A percentile compares a stretch with the other conserved stretches of the same genome.
Evolutionary conservation across 2,888 invertebrate species (phyloP).

Genomic region (Nomada ferruginata): DNA sequence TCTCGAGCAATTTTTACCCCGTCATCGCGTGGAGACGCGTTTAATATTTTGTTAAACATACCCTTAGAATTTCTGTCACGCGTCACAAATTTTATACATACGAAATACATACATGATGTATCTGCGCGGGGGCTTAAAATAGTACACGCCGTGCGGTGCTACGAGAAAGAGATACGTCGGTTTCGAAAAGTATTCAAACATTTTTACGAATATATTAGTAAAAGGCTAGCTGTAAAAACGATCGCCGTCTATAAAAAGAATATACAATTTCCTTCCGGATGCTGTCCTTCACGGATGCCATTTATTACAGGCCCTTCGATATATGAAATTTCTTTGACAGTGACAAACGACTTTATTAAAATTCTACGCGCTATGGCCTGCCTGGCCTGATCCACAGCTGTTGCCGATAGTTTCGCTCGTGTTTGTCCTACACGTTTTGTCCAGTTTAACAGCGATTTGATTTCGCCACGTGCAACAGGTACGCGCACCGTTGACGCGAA

Average conservation of each 20-base stretch:
- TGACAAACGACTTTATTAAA: conserved; percentile 20
- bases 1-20: background rate
- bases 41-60: background rate
- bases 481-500: background rate
- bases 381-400: background rate
- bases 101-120: no score
- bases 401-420: background rate
- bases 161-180: no score
- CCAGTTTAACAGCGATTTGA: conserved; percentile 16
- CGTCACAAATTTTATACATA: background rate
- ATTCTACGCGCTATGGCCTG: background rate
- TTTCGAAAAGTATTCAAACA: no score
- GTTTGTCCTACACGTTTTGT: conserved; percentile 12
- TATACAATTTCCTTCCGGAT: background rate
- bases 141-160: no score
- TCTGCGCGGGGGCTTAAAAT: no score
- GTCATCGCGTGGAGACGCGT: background rate
- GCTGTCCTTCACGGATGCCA: background rate
- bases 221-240: background rate
- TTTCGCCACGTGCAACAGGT: conserved; percentile 42
- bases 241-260: background rate
- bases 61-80: background rate
- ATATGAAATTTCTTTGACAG: background rate
- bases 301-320: background rate
- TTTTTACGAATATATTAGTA: no score